Percentiles rank a stretch among this genome's conserved stretches.
These are phyloP conservation scores for Andrena dorsata DNA, from an alignment of 2,888 invertebrate genomes.

Conservation along the genomic window DNA sequence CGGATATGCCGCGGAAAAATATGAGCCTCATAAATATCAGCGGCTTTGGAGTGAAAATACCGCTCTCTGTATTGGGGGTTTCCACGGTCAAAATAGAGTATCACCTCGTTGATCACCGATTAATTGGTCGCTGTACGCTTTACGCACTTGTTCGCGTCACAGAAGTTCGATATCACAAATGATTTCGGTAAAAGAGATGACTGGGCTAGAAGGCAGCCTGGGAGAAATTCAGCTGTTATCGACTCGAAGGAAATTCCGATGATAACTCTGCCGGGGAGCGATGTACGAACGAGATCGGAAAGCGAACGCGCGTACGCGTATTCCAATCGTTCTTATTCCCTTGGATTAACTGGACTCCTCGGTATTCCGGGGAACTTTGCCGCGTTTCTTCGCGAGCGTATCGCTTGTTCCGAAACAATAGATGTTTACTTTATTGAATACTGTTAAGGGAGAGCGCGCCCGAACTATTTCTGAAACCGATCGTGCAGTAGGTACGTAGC, in stretches of 20 bases:
- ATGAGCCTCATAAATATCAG: conserved; percentile 58
- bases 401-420: conserved; percentile 46
- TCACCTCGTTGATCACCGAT: background rate
- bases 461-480: conserved; percentile 35
- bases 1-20: conserved; percentile 49
- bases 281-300: background rate
- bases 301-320: background rate
- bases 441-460: conserved; percentile 31
- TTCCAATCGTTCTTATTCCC: conserved; percentile 16
- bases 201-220: background rate
- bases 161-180: no score
- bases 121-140: background rate
- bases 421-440: conserved; percentile 54
- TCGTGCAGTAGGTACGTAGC: conserved; percentile 3
- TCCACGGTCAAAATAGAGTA: conserved; percentile 14
- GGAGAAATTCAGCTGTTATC: background rate
- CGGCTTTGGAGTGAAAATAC: conserved; percentile 8
- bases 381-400: conserved; percentile 12
- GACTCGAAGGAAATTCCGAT: background rate
- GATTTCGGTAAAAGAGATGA: background rate
- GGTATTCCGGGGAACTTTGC: conserved; percentile 20
- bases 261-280: conserved; percentile 1
- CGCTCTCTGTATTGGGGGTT: background rate
- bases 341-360: conserved; percentile 46
- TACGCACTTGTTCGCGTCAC: background rate